These are phyloP conservation scores for Nysson spinosus DNA, from an alignment of 2,888 invertebrate genomes.

Conservation along the genomic window DNA sequence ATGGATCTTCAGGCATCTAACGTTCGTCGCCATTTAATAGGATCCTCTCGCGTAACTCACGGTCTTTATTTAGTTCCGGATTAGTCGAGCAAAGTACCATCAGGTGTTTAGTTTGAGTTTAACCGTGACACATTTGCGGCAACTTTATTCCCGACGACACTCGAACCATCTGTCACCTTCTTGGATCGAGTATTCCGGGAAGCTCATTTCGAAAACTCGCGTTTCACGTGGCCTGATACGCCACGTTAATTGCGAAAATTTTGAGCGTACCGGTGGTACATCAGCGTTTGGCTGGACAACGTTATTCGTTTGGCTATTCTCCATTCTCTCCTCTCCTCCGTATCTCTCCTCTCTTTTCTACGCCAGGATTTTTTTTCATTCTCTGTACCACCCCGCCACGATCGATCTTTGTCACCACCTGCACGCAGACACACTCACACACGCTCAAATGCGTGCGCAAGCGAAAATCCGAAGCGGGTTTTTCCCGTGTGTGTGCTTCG, in stretches of 20 bases:
- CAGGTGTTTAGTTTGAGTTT: background rate
- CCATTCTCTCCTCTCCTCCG: slow-evolving; percentile 1
- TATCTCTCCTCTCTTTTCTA: background rate
- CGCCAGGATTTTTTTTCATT: slow-evolving; percentile 26
- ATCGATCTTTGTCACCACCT: slow-evolving; percentile 62
- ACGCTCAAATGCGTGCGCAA: slow-evolving; percentile 17
- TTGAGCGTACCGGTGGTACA: slow-evolving; percentile 41
- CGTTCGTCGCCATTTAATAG: too few species aligned
- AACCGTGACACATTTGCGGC: slow-evolving; percentile 10
- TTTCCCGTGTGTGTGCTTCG: slow-evolving; percentile 26
- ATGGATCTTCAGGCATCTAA: too few species aligned
- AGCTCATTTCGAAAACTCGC: slow-evolving; percentile 12
- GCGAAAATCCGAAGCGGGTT: slow-evolving; percentile 10
- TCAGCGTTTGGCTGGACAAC: slow-evolving; percentile 48
- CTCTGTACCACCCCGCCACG: slow-evolving; percentile 36
- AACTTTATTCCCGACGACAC: slow-evolving; percentile 22
- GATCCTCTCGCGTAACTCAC: too few species aligned
- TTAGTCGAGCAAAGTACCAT: background rate
- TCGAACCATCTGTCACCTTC: slow-evolving; percentile 5
- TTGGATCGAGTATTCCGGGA: background rate
- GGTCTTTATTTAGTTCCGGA: too few species aligned
- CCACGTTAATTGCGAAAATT: slow-evolving; percentile 52
- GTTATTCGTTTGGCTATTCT: slow-evolving; percentile 26
- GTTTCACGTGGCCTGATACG: slow-evolving; percentile 27
- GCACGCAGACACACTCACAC: slow-evolving; percentile 38